Conservation (phyloP, 2,888 invertebrate species). For the Mantis religiosa region DNA sequence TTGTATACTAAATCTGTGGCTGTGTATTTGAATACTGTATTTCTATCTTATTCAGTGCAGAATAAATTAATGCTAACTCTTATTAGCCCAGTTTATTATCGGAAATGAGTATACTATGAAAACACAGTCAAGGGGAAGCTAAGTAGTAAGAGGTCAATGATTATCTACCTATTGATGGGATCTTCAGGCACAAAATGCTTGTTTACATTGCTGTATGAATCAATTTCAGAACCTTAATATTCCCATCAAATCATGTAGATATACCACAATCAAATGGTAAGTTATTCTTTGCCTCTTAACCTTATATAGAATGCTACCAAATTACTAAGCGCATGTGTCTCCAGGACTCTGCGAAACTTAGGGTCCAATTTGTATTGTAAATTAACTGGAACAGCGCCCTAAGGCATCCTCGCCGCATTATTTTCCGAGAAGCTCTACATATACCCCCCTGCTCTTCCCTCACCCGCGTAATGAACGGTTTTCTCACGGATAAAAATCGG, state of each 20-base stretch:
- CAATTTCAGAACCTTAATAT: not conserved
- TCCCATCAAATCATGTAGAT: not conserved
- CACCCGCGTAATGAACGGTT: conserved; percentile 14
- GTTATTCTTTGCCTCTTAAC: not conserved
- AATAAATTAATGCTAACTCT: no score
- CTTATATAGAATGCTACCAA: not conserved
- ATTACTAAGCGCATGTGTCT: not conserved
- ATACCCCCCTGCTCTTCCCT: not conserved
- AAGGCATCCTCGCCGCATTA: not conserved
- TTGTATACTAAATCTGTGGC: no score
- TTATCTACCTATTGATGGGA: not conserved
- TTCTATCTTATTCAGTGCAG: no score
- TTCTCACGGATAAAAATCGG: conserved; percentile 22
- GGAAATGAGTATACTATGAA: no score
- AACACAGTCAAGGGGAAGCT: no score
- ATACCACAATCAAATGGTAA: not conserved
- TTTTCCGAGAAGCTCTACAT: not conserved
- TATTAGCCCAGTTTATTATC: no score
- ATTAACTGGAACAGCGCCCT: not conserved
- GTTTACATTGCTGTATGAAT: not conserved
- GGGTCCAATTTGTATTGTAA: not conserved
- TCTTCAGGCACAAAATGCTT: not conserved
- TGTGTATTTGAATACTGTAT: no score
- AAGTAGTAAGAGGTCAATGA: no score
- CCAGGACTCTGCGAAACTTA: not conserved